Conservation (phyloP, 2,797 vertebrate species). For the Eulemur rubriventer region DNA sequence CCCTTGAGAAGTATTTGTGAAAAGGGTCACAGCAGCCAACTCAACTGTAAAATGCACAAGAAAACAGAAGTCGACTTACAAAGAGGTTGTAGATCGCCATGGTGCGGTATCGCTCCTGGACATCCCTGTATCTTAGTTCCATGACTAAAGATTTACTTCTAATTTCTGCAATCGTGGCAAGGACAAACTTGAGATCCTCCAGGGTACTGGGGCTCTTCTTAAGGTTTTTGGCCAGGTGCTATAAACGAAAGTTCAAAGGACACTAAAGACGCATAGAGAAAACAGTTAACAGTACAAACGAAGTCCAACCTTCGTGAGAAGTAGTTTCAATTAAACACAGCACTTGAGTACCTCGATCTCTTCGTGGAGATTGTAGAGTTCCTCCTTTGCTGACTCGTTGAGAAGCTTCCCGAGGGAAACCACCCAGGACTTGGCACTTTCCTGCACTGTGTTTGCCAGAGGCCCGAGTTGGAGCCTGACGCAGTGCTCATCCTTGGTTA, state of each 20-base stretch:
- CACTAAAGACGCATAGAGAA: not conserved
- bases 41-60: not conserved
- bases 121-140: conserved; percentile 90
- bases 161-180: conserved; percentile 91
- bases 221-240: conserved; percentile 88
- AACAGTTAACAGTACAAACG: fast-evolving
- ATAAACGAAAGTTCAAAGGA: conserved; percentile 60
- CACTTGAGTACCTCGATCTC: conserved; percentile 88
- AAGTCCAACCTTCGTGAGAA: not conserved
- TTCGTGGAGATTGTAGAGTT: conserved; percentile 89
- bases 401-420: conserved; percentile 91
- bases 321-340: too few species aligned
- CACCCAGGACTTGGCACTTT: conserved; percentile 90
- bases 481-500: conserved; percentile 88
- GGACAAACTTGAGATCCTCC: conserved; percentile 92
- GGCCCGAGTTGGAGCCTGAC: conserved; percentile 90
- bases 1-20: not conserved
- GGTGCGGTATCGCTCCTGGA: conserved; percentile 94
- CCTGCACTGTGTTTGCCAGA: conserved; percentile 87
- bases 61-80: conserved; percentile 82
- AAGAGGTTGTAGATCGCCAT: conserved; percentile 89
- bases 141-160: conserved; percentile 89
- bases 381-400: conserved; percentile 89
- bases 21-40: not conserved
- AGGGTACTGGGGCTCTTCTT: conserved; percentile 88